Base-by-base conservation (phyloP, 2,113 vertebrate genomes). In the Brachyhypopomus occidentalis region DNA sequence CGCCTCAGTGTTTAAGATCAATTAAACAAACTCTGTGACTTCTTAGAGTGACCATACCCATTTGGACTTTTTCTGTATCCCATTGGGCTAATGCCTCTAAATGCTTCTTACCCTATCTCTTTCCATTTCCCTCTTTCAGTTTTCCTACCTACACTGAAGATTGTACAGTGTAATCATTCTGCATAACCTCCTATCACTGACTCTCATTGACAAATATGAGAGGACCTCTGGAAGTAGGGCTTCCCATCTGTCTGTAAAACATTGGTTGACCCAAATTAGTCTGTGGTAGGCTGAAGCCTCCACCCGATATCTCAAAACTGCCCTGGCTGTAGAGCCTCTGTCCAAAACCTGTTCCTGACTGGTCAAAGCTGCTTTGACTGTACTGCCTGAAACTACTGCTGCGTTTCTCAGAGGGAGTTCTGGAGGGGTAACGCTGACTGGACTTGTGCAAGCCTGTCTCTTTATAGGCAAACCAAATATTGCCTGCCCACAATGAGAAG, bases 381-480 rank as follows among this genome's bases (percentile, higher is more conserved):
- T 93, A 93, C 70, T 94, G 92, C 67, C 92, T 94, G 85, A 95
- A 96, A 89, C 95, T 90, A 48, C 94, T 89, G 0, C 94, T 84
- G 22, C 95, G 96, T 90, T 97, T 99, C 88, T 96, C 95, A 87
- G 95, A 95, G 11, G 88, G 86, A 19, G 93, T 91, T 84, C 97
- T 96, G 0, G 92, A 92, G 5, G 96, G 75, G 59, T 98, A 95
- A 56, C 95, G 92, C 87, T 96, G 96, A 81, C 94, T 93, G 0
- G 96, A 96, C 87, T 97, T 96, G 83, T 99, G 97, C 96, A 97
- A 98, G 72, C 97, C 96, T 0, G 97, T 99, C 92, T 99, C 98
- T 91, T 98, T 99, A 91, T 98, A 98, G 87, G 97, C 97, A 92
- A 99, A 99, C 98, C 98, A 99, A 89, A 99, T 99, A 88, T 99